Conservation (phyloP, 2,113 vertebrate genomes). For the Egretta garzetta region DNA sequence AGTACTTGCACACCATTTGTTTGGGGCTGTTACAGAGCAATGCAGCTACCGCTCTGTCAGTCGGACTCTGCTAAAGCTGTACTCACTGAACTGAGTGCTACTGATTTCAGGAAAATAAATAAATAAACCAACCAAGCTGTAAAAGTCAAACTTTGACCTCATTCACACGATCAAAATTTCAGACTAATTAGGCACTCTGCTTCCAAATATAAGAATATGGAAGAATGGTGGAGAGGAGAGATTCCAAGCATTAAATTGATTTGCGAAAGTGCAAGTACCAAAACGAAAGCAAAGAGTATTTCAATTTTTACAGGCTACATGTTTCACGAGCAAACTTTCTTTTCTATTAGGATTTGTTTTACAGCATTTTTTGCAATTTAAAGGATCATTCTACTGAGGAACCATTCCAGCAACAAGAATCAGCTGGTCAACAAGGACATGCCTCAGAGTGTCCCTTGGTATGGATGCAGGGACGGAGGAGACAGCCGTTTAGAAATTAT, state of each 20-base stretch:
- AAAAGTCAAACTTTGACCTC: background rate
- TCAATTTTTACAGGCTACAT: background rate
- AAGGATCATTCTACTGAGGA: background rate
- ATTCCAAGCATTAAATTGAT: background rate
- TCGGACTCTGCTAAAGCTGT: background rate
- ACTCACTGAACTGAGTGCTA: background rate
- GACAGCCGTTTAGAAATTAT: background rate
- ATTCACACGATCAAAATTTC: background rate
- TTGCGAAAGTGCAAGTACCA: background rate
- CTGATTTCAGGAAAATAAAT: background rate
- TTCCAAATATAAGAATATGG: background rate
- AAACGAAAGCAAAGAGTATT: background rate
- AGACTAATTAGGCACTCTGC: background rate
- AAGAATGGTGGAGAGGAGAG: background rate
- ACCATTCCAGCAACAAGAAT: background rate
- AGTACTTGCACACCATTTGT: background rate
- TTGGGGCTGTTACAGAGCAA: fast-evolving
- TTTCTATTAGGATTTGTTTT: background rate
- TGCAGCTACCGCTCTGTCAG: background rate
- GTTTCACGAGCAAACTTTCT: background rate
- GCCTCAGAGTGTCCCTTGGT: background rate
- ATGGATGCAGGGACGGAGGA: fast-evolving
- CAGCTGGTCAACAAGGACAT: background rate
- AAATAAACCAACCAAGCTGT: background rate
- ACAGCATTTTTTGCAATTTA: background rate